Evolutionary conservation across 2,888 invertebrate genomes (phyloP).

Genomic region (Ypsolopha sequella): DNA sequence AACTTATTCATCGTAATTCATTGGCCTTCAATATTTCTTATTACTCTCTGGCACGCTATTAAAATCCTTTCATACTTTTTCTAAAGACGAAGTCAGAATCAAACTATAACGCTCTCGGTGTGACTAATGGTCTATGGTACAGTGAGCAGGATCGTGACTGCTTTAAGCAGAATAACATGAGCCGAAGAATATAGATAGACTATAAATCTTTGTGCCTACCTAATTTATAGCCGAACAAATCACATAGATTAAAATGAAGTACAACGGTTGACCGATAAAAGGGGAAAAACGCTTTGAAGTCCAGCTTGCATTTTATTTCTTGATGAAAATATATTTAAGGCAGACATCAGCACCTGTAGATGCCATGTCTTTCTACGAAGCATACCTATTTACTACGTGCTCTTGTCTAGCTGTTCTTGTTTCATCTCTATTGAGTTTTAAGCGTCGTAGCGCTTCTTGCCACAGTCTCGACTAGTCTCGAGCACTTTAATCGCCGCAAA

Average conservation of each 20-base stretch:
- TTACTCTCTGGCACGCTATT: not conserved
- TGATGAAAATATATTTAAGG: not conserved
- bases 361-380: not conserved
- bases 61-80: conserved; percentile 2
- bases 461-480: not conserved
- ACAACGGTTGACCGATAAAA: not conserved
- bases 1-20: not conserved
- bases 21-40: not conserved
- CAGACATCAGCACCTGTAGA: not conserved
- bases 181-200: conserved; percentile 11
- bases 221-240: conserved; percentile 1
- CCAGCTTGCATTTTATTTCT: not conserved
- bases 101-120: conserved; percentile 17
- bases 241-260: not conserved
- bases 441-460: not conserved
- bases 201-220: conserved; percentile 25
- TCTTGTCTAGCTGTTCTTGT: not conserved
- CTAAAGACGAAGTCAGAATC: conserved; percentile 5
- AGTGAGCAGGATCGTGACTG: conserved; percentile 34
- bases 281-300: not conserved
- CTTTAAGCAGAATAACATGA: conserved; percentile 23
- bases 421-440: not conserved
- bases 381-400: not conserved
- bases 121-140: conserved; percentile 35
- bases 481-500: not conserved